Evolutionary conservation across 2,797 vertebrate genomes (phyloP).

Genomic region (Nyctibius grandis): DNA sequence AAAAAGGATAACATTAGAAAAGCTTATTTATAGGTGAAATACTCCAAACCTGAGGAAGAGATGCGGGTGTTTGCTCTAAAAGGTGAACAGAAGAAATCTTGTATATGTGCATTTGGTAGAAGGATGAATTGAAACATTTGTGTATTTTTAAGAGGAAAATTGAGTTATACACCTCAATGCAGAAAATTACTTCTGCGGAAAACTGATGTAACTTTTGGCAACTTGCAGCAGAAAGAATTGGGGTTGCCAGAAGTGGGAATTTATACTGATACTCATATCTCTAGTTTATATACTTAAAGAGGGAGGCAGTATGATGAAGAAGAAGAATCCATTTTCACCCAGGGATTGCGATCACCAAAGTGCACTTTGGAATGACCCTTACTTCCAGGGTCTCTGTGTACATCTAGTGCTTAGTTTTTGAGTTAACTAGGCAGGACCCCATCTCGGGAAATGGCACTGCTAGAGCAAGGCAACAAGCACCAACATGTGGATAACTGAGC

Average conservation of each 20-base stretch:
- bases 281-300: not conserved
- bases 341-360: not conserved
- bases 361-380: not conserved
- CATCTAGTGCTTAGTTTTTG: not conserved
- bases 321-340: not conserved
- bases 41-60: not conserved
- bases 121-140: not conserved
- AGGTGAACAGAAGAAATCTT: not conserved
- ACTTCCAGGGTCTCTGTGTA: not conserved
- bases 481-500: rapidly evolving
- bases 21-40: not conserved
- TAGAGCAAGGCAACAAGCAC: not conserved
- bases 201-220: not conserved
- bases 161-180: not conserved
- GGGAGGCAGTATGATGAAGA: not conserved
- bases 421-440: not conserved
- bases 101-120: not conserved
- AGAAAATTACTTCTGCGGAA: not conserved
- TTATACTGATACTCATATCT: not conserved
- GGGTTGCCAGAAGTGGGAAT: not conserved
- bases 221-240: not conserved
- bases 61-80: not conserved
- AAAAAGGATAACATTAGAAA: not conserved
- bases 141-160: not conserved
- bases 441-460: not conserved